Conservation (phyloP, 2,888 invertebrate genomes). For the Endotricha flammealis region DNA sequence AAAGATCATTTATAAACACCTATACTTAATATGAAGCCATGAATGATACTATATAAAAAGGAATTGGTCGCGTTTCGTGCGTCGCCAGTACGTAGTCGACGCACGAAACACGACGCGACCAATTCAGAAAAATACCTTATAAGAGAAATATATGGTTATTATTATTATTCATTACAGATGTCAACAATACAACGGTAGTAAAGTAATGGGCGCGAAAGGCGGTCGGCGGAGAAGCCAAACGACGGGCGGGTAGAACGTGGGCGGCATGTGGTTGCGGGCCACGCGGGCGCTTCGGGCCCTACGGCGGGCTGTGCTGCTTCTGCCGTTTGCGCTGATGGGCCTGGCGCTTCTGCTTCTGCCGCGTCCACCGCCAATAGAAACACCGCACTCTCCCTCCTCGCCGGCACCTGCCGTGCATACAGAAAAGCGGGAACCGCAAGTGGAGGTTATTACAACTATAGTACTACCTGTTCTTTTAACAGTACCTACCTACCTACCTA, state of each 20-base stretch:
- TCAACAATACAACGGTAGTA: constrained; percentile 11
- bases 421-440: constrained; percentile 37
- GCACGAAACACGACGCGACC: too few relatives aligned
- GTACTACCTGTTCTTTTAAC: too few relatives aligned
- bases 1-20: too few relatives aligned
- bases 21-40: too few relatives aligned
- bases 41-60: too few relatives aligned
- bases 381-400: constrained; percentile 28
- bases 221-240: constrained; percentile 7
- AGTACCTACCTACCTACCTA: too few relatives aligned
- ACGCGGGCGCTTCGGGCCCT: constrained; percentile 58
- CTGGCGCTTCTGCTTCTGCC: constrained; percentile 71
- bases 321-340: constrained; percentile 72
- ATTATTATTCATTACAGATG: constrained; percentile 18
- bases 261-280: constrained; percentile 60
- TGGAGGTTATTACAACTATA: neutral
- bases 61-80: too few relatives aligned
- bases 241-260: constrained; percentile 20
- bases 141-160: too few relatives aligned
- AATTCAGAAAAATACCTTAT: too few relatives aligned
- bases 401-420: constrained; percentile 25
- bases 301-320: constrained; percentile 66
- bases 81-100: too few relatives aligned
- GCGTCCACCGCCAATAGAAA: constrained; percentile 50
- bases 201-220: constrained; percentile 23